Conservation (phyloP, 2,888 invertebrate genomes). For the Pediacus dermestoides region DNA sequence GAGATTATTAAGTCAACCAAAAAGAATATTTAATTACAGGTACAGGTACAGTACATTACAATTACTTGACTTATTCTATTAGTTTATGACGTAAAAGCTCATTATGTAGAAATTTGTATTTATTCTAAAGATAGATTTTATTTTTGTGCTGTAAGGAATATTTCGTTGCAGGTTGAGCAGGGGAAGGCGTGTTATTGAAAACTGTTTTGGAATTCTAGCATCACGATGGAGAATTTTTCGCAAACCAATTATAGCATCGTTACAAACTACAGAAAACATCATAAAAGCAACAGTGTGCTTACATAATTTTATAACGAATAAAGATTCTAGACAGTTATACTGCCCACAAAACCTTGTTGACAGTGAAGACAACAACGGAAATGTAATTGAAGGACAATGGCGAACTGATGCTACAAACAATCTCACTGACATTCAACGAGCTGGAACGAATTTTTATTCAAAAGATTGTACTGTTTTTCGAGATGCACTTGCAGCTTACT, state of each 20-base stretch:
- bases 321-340: no score
- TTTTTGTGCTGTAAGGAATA: not conserved
- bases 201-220: constrained; percentile 22
- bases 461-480: not conserved
- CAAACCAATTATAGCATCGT: constrained; percentile 16
- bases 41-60: no score
- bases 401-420: not conserved
- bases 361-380: no score
- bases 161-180: constrained; percentile 17
- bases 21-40: constrained; percentile 19
- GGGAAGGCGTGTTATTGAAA: constrained; percentile 22
- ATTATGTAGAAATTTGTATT: no score
- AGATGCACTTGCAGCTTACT: not conserved
- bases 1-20: constrained; percentile 8
- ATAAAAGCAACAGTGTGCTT: constrained; percentile 21
- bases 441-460: not conserved
- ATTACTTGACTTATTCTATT: no score
- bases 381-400: constrained; percentile 1
- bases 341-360: no score
- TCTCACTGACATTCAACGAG: not conserved
- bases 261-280: constrained; percentile 19
- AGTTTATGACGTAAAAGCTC: no score
- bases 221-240: constrained; percentile 22
- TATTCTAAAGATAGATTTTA: not conserved
- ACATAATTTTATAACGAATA: constrained; percentile 19